Base-by-base conservation (phyloP, 1,140 invertebrate genomes). In the Ceratosolen fusciceps region DNA sequence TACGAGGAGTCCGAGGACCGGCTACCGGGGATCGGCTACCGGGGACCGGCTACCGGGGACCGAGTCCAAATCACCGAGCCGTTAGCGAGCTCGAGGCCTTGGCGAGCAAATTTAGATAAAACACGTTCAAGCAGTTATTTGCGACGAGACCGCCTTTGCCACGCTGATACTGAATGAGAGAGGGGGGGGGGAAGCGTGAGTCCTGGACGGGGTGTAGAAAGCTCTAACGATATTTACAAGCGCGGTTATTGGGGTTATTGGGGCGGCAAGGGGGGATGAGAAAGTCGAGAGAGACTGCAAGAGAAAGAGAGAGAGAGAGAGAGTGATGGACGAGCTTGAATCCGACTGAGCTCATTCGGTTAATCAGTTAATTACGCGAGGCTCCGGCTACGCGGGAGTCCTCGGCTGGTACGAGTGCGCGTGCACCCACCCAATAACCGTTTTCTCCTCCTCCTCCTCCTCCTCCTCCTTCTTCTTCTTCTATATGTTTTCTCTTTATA, bases 311-410 rank as follows among this genome's bases (percentile, higher is more conserved):
- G n/a, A n/a, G n/a, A n/a, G n/a, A n/a, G n/a, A n/a, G n/a, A n/a
- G n/a, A n/a, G n/a, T n/a, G n/a, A n/a, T n/a, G n/a, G n/a, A n/a
- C n/a, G n/a, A n/a, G n/a, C n/a, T n/a, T n/a, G n/a, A n/a, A n/a
- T n/a, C n/a, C n/a, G n/a, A n/a, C n/a, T n/a, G n/a, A n/a, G n/a
- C 52, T 24, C 77, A 79, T 52, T 81, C 56, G 75, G n/a, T 84
- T 83, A 77, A 82, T 80, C 79, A 73, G 49, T 73, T 85, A 84
- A 84, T 84, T 84, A 82, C 31, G 47, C 21, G 75, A 21, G 24
- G 26, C 37, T 56, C 43, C 26, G 14, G n/a, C 77, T 52, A 26
- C 70, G 67, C 72, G 31, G n/a, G 52, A 43, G 56, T 71, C 31
- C 67, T n/a, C 29, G 26, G 31, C 37, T 43, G 24, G 31, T 16